Conservation (phyloP, 2,797 vertebrate species). For the Siniperca undulata region DNA sequence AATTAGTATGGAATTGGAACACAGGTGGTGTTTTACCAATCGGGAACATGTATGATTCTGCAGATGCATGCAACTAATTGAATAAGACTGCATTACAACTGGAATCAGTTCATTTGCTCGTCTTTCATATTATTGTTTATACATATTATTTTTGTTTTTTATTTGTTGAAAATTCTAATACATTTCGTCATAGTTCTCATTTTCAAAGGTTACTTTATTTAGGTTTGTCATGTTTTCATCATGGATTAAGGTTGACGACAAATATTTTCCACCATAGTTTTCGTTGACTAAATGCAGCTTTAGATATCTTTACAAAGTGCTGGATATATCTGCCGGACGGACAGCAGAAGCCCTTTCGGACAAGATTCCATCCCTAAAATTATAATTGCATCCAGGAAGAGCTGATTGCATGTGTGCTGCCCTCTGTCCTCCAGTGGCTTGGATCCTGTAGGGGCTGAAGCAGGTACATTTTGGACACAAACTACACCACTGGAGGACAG, state of each 20-base stretch:
- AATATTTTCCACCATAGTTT: background rate
- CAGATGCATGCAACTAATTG: background rate
- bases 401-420: constrained; percentile 26
- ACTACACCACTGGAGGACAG: constrained; percentile 48
- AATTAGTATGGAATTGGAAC: background rate
- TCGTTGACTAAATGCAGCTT: background rate
- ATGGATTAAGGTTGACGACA: no score
- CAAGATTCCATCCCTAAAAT: constrained; percentile 16
- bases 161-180: background rate
- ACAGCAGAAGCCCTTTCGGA: constrained; percentile 10
- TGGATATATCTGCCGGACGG: constrained; percentile 11
- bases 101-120: no score
- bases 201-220: background rate
- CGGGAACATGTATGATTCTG: background rate
- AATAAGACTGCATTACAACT: background rate
- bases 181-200: background rate
- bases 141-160: no score
- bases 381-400: constrained; percentile 10
- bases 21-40: background rate
- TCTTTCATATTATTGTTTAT: background rate
- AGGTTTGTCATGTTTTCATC: background rate
- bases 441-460: constrained; percentile 36
- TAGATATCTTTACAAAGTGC: constrained; percentile 13
- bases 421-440: background rate
- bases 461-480: constrained; percentile 61